Base-by-base conservation (phyloP, 2,113 vertebrate species). In the Syngnathus floridae region DNA sequence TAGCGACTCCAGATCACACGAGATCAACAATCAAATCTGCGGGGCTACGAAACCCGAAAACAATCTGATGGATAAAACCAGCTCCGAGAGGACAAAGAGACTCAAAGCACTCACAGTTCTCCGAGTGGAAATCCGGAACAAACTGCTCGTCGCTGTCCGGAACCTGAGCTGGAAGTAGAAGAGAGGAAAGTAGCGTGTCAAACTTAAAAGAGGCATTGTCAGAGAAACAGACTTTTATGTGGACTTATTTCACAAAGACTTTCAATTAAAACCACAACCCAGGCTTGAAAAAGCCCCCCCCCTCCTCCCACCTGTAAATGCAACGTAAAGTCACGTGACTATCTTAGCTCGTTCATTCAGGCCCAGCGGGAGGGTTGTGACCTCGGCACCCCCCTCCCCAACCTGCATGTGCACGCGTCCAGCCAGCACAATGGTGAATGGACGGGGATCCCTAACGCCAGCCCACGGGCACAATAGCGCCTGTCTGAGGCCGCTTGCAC, bases 61-160 rank as follows among this genome's bases (percentile, higher is more conserved):
- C 8, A n/a, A 43, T 0, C 4, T 4, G 17, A 9, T n/a, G 31
- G 40, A 71, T 41, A 74, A 19, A 31, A 21, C 38, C 40, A 5
- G 10, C 1, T 1, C 21, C 10, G 12, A 55, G 4, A 68, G 35
- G 43, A 62, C 13, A 60, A 3, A 58, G 11, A 71, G 73, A 68
- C 2, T 6, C 5, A 75, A 65, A 49, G 67, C 90, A 98, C 96
- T 98, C 86, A 99, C 97, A 84, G 89, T 95, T 98, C 82, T 98
- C 96, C 64, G 95, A 94, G 72, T 97, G 95, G 85, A 96, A 95
- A 88, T 99, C 97, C 72, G 95, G 97, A 88, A 99, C 94, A 84
- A 95, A 98, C 79, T 96, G 97, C 81, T 99, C 97, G 71, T 99
- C 96, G 0, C 92, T 94, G 91, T 99, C 97, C 67, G 97, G 97